A percentile compares a stretch with the other conserved stretches of the same genome.
phyloP scores from a whole-genome alignment of 2,797 vertebrate genomes.

The Lycodopsis pacificus region DNA sequence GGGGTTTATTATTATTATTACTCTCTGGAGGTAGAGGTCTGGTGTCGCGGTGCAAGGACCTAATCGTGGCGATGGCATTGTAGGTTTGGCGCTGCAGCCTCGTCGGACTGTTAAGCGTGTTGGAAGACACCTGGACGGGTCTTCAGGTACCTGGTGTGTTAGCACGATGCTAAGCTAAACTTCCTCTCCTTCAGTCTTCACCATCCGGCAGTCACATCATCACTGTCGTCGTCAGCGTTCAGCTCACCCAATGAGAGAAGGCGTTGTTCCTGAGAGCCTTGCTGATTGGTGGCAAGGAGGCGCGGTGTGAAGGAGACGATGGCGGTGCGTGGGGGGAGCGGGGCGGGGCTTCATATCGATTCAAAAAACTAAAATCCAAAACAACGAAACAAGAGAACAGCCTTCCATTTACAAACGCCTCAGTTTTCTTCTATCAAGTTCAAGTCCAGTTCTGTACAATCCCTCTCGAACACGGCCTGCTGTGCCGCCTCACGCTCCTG shows the following conservation, averaged over 20 bases:
- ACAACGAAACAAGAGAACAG: constrained; percentile 52
- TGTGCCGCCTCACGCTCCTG: constrained; percentile 79
- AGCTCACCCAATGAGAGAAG: constrained; percentile 78
- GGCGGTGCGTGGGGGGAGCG: constrained; percentile 21
- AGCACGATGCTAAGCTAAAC: neutral
- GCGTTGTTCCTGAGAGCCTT: constrained; percentile 86
- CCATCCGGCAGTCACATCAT: constrained; percentile 76
- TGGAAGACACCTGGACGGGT: constrained; percentile 49
- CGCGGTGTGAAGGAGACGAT: constrained; percentile 49
- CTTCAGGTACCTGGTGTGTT: neutral
- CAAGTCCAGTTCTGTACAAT: constrained; percentile 94
- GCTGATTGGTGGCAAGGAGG: constrained; percentile 76
- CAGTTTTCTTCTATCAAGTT: constrained; percentile 95
- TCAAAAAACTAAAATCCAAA: constrained; percentile 48
- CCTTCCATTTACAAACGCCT: constrained; percentile 76
- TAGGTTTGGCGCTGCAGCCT: constrained; percentile 9
- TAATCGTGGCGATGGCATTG: neutral
- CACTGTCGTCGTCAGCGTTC: constrained; percentile 72
- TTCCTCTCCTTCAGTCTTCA: neutral
- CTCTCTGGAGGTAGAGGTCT: neutral
- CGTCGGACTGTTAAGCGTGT: constrained; percentile 10
- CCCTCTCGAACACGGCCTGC: constrained; percentile 91
- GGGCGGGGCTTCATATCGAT: constrained; percentile 44
- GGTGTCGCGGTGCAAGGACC: neutral
- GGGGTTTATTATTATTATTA: too few species aligned